A percentile compares a stretch with the other conserved stretches of the same genome.
Evolutionary conservation across 2,113 vertebrate genomes (phyloP).

Genomic region (Boulengeromyrus knoepffleri): DNA sequence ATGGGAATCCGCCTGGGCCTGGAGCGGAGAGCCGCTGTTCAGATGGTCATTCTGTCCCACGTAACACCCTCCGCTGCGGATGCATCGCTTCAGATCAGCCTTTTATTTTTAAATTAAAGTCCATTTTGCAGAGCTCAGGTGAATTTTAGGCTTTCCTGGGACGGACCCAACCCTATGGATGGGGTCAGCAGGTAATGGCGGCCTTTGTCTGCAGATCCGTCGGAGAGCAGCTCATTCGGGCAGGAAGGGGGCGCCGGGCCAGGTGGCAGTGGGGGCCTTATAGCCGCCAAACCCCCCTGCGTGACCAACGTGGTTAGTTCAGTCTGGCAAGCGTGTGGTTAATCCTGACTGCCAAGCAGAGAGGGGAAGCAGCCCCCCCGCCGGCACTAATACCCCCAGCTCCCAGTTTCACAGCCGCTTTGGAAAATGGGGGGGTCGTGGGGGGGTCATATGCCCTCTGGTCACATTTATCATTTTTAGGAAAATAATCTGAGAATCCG

Average conservation of each 20-base stretch:
- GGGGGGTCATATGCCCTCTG: conserved; percentile 24
- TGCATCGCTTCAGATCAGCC: background rate
- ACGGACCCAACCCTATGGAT: background rate
- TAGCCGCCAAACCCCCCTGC: background rate
- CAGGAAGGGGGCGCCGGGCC: background rate
- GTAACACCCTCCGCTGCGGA: background rate
- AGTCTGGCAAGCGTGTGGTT: background rate
- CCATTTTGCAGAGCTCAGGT: background rate
- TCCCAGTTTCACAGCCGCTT: conserved; percentile 30
- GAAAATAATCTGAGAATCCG: conserved; percentile 17
- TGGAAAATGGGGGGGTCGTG: background rate
- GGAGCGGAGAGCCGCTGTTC: background rate
- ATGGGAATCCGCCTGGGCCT: background rate
- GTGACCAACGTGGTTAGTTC: background rate
- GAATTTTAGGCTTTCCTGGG: background rate
- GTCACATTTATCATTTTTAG: conserved; percentile 50
- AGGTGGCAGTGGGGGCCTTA: background rate
- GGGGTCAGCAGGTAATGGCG: background rate
- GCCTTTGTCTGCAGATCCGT: background rate
- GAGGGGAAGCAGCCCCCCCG: background rate
- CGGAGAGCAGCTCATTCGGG: background rate
- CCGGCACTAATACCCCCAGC: conserved; percentile 61
- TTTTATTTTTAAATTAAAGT: background rate
- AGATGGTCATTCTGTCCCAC: background rate
- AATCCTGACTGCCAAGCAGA: background rate